Base-by-base conservation (phyloP, 2,888 invertebrate genomes). In the Parasteatoda lunata region DNA sequence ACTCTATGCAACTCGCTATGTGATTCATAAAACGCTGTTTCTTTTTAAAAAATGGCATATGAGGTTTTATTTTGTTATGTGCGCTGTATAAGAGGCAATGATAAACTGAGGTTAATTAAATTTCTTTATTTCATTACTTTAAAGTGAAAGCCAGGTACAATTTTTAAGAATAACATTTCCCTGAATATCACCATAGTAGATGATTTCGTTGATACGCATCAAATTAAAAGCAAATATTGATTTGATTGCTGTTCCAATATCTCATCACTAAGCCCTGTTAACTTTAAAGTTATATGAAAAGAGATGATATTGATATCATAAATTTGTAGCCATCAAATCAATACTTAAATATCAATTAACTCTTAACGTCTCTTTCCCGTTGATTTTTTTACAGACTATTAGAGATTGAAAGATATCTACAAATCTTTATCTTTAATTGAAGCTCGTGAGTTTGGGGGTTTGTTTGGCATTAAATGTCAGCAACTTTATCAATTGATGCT, bases 51-150 rank as follows among this genome's bases (percentile, higher is more conserved):
- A 59, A 59, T 59, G 30, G 30, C 30, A 75, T 47, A 76, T 84
- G 84, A 85, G 79, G 79, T 80, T 77, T 76, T 49, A 70, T 69
- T 66, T 70, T 76, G 71, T 76, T 80, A 86, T 86, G 85, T 86
- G 85, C 85, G 85, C 85, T 86, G 65, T 86, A 54, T 51, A 75
- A 76, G 75, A 78, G 78, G 78, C 68, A 52, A 77, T 71, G 52
- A 65, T 48, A 72, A 71, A 51, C 59, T 15, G 64, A 45, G 52
- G 47, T 71, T 5, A 51, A 65, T 75, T 76, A 6, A n/a, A 49
- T 70, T 6, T 69, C 54, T 11, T 51, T 77, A 9, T 47, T 79
- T 70, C n/a, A n/a, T n/a, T 77, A 54, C 51, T 71, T 77, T 51
- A 78, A 71, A 85, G 30, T 6, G 7, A 59, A n/a, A 4, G 59